Percentiles rank a stretch among this genome's conserved stretches.
These are phyloP conservation scores for Ceuthmochares aereus DNA, from an alignment of 2,113 vertebrate genomes.

Conservation along the genomic window DNA sequence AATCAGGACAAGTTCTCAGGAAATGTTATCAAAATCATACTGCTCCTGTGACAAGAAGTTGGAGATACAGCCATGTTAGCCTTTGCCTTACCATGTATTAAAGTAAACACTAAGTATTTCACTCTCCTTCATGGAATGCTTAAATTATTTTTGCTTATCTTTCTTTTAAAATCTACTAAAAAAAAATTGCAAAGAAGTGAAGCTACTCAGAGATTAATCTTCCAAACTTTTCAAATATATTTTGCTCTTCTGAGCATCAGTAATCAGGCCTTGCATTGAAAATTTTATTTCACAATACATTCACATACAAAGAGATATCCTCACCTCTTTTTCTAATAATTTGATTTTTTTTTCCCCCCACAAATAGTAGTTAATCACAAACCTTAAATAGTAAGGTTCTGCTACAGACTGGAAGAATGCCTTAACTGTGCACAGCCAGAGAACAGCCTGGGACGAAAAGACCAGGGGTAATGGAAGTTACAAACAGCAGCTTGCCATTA, in stretches of 20 bases:
- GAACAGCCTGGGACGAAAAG: neutral
- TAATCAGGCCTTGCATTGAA: neutral
- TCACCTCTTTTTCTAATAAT: neutral
- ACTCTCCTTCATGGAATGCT: neutral
- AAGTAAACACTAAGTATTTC: neutral
- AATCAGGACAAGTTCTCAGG: neutral
- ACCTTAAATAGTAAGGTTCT: neutral
- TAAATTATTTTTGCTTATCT: neutral
- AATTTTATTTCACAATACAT: neutral
- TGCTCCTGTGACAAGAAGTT: neutral
- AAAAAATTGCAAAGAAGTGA: neutral
- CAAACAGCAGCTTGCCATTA: neutral
- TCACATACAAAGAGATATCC: neutral
- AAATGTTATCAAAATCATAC: neutral
- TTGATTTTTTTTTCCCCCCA: neutral
- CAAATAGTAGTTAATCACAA: neutral
- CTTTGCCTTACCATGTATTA: neutral
- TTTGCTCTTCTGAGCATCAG: neutral
- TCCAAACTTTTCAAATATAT: neutral
- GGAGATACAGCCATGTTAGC: neutral
- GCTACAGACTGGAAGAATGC: neutral
- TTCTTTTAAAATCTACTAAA: neutral
- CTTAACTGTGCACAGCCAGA: neutral
- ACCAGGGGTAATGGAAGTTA: neutral
- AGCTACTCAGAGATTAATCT: neutral